These are phyloP conservation scores for Chloroclystis v-ata DNA, from an alignment of 2,888 invertebrate genomes.

Conservation along the genomic window DNA sequence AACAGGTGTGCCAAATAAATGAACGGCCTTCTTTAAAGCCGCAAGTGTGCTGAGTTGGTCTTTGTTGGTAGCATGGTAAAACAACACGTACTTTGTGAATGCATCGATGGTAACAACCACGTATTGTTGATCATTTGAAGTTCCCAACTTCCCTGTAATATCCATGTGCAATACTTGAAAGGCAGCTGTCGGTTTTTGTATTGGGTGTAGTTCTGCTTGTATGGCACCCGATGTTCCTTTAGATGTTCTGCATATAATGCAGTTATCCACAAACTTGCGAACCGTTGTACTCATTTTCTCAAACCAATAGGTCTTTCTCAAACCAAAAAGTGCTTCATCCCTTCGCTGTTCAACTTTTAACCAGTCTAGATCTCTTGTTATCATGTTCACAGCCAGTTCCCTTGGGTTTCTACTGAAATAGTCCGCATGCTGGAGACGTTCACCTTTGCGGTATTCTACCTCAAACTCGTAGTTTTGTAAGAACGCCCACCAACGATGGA, in stretches of 20 bases:
- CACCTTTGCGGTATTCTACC: conserved; percentile 28
- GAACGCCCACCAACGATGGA: conserved; percentile 39
- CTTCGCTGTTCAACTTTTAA: conserved; percentile 27
- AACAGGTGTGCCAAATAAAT: not conserved
- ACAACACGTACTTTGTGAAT: not conserved
- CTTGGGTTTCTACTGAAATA: conserved; percentile 31
- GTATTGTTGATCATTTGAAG: conserved; percentile 21
- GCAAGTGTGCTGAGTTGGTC: not conserved
- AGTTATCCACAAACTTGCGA: conserved; percentile 6
- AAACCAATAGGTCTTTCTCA: conserved; percentile 30
- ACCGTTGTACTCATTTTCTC: conserved; percentile 28
- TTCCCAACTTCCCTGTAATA: conserved; percentile 29
- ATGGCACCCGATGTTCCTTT: conserved; percentile 32
- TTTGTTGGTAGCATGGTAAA: not conserved
- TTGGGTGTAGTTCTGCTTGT: conserved; percentile 30
- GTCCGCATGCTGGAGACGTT: conserved; percentile 29
- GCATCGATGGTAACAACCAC: conserved; percentile 30
- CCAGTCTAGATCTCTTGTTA: conserved; percentile 28
- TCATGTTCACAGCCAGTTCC: conserved; percentile 17
- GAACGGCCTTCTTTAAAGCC: not conserved
- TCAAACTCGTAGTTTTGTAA: conserved; percentile 34
- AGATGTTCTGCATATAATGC: conserved; percentile 25
- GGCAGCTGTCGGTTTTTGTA: conserved; percentile 24
- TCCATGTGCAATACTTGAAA: conserved; percentile 33
- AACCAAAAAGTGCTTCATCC: conserved; percentile 1